These are phyloP conservation scores for Palythoa grandis DNA, from an alignment of 92 coral and sea anemone species.

Conservation along the genomic window DNA sequence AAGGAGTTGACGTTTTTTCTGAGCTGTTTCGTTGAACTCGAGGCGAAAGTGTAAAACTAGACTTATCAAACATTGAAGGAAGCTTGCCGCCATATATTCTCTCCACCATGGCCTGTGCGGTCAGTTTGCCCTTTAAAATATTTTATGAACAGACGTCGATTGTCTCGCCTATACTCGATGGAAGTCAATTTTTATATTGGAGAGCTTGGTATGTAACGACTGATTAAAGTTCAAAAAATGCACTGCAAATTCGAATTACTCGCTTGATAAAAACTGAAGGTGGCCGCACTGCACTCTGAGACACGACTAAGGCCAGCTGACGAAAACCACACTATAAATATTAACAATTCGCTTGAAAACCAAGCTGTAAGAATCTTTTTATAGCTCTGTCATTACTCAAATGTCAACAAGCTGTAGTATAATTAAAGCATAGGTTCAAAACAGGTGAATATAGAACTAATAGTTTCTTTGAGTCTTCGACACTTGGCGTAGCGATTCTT, in stretches of 20 bases:
- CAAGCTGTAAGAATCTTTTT: slow-evolving; percentile 13
- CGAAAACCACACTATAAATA: slow-evolving; percentile 46
- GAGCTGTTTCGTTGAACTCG: slow-evolving; percentile 41
- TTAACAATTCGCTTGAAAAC: slow-evolving; percentile 26
- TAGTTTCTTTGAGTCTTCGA: not conserved
- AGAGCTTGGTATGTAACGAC: not conserved
- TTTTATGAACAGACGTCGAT: not conserved
- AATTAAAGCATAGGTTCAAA: not conserved
- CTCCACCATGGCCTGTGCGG: slow-evolving; percentile 50
- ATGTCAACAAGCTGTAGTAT: slow-evolving; percentile 18
- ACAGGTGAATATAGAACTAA: slow-evolving; percentile 3
- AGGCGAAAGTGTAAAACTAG: slow-evolving; percentile 18
- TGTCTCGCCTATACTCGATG: not conserved
- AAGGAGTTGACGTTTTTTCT: slow-evolving; percentile 45
- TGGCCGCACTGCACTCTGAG: not conserved
- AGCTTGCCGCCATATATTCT: slow-evolving; percentile 58
- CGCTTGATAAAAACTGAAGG: not conserved
- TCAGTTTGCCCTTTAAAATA: not conserved
- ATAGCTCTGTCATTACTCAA: slow-evolving; percentile 23
- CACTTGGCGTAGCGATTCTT: not conserved
- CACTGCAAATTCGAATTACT: not conserved
- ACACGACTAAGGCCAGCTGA: slow-evolving; percentile 16
- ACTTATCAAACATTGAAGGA: slow-evolving; percentile 22
- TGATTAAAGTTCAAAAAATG: not conserved
- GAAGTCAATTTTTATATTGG: not conserved